A percentile compares a stretch with the other conserved stretches of the same genome.
Evolutionary conservation across 1,140 invertebrate species (phyloP).

Genomic region (Atta colombica): DNA sequence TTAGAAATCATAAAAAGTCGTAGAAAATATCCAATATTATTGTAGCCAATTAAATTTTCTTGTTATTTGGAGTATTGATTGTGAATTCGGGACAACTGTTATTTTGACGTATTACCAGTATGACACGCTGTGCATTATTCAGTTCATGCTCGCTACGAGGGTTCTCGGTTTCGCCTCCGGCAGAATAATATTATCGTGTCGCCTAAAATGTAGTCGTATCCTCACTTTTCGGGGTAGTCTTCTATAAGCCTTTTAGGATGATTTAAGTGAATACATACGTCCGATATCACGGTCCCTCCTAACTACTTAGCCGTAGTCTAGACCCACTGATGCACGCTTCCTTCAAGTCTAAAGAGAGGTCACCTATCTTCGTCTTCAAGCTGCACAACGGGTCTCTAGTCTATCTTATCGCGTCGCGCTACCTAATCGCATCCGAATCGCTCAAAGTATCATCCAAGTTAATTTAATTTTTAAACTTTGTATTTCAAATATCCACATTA

Average conservation of each 20-base stretch:
- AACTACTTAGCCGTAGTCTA: constrained; percentile 86
- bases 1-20: neutral
- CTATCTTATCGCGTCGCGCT: constrained; percentile 78
- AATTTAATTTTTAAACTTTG: neutral
- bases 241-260: constrained; percentile 82
- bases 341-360: constrained; percentile 78
- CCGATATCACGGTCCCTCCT: constrained; percentile 87
- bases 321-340: constrained; percentile 85
- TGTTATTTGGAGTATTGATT: neutral
- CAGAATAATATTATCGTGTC: constrained; percentile 55
- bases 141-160: neutral
- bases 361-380: constrained; percentile 80
- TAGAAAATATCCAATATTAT: neutral
- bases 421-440: constrained; percentile 45
- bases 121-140: constrained; percentile 16
- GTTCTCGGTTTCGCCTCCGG: constrained; percentile 43
- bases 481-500: neutral
- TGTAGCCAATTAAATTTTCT: constrained; percentile 1
- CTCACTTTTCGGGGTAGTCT: constrained; percentile 64
- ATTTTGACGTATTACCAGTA: constrained; percentile 9
- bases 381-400: constrained; percentile 86
- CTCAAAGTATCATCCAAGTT: constrained; percentile 12
- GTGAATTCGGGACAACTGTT: neutral
- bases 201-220: constrained; percentile 70
- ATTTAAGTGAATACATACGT: constrained; percentile 85